Evolutionary conservation across 2,797 vertebrate species (phyloP), one percentile per base, ranked within the genome.

Genomic region (Saxicola maurus): DNA sequence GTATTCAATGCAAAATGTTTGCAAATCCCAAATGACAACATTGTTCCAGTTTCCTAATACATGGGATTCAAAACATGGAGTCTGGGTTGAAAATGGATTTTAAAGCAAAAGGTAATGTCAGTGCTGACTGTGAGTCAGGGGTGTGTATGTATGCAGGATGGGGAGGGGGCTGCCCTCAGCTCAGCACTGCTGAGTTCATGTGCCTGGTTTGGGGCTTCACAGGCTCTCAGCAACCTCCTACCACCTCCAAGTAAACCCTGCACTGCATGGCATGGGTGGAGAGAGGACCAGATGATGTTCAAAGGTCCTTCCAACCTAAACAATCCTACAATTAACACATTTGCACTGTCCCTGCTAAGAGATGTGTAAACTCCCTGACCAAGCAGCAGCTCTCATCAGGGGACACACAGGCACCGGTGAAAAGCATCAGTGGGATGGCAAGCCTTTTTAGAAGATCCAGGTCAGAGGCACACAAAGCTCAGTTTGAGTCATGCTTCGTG

Each of bases 1-100:
- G 72, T 69, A 72, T 81, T 91, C 72, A 77, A 57, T 42, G 79
- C 57, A 75, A 89, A 91, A 85, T 9, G 55, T 48, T 67, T 67
- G 62, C 88, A 88, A 92, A 90, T 89, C 90, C 82, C 93, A 68
- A 85, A 85, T 42, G 86, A 75, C 88, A 91, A 76, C 55, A 31
- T 56, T 85, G 86, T 87, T 92, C 86, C 61, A 89, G 68, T 87
- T 88, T 75, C 88, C 76, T 72, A 85, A 14, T 87, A 74, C 79
- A 72, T 8, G 57, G 56, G 69, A 91, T 92, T 61, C 61, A 80
- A 85, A 92, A 62, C 66, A 75, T 2, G n/a, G 55, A 37, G 55
- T 37, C 59, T 28, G 28, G 14, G 38, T 7, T 57, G 66, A 60
- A 81, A 77, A 89, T 3, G 1, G 24, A n/a, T 74, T 67, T 80